A percentile compares a stretch with the other conserved stretches of the same genome.
Evolutionary conservation across 1,140 invertebrate species (phyloP).

Genomic region (Vanessa atalanta): DNA sequence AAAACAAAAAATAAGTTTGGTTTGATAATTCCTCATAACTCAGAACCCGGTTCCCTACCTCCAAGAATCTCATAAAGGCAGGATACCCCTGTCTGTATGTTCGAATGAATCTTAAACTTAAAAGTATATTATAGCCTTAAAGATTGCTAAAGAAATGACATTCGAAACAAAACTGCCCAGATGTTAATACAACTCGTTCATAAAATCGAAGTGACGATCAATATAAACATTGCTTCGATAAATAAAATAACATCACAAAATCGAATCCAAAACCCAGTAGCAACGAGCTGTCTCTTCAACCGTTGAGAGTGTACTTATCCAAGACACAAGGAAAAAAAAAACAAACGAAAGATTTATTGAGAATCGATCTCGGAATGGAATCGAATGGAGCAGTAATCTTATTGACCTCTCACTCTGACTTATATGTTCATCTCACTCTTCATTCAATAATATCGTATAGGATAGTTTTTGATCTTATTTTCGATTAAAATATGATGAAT

Average conservation of each 20-base stretch:
- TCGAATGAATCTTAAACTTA: background rate
- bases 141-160: background rate
- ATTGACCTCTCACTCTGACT: slow-evolving; percentile 39
- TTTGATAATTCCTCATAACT: too few species aligned
- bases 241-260: slow-evolving; percentile 55
- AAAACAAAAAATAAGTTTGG: too few species aligned
- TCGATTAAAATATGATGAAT: slow-evolving; percentile 72
- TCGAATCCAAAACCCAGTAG: slow-evolving; percentile 68
- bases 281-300: slow-evolving; percentile 63
- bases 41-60: too few species aligned
- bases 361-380: slow-evolving; percentile 70
- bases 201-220: slow-evolving; percentile 61
- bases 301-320: slow-evolving; percentile 57
- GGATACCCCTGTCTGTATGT: too few species aligned
- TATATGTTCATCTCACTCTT: slow-evolving; percentile 49
- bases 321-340: slow-evolving; percentile 55
- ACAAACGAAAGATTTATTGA: slow-evolving; percentile 67
- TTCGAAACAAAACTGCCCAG: slow-evolving; percentile 14
- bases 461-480: slow-evolving; percentile 62
- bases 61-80: background rate
- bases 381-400: slow-evolving; percentile 52
- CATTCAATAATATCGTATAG: slow-evolving; percentile 50
- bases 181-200: slow-evolving; percentile 47
- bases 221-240: slow-evolving; percentile 41
- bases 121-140: background rate